Conservation (phyloP, 2,888 invertebrate genomes). For the Cynaeus angustus region DNA sequence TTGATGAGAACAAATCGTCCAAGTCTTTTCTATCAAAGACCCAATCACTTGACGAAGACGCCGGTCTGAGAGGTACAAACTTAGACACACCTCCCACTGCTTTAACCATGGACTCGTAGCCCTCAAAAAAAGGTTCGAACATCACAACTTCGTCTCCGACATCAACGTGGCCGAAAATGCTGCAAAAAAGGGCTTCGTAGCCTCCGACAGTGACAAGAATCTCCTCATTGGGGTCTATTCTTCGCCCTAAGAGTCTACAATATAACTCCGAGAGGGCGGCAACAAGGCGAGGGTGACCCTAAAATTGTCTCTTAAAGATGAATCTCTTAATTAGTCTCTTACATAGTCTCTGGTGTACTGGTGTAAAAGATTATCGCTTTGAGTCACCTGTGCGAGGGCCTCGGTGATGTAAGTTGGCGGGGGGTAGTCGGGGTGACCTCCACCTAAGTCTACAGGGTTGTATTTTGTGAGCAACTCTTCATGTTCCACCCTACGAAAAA, state of each 20-base stretch:
- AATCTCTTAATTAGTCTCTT: slow-evolving; percentile 67
- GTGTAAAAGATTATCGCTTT: slow-evolving; percentile 82
- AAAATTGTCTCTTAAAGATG: slow-evolving; percentile 44
- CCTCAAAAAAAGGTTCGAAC: slow-evolving; percentile 98
- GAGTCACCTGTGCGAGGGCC: slow-evolving; percentile 81
- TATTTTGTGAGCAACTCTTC: too few species aligned
- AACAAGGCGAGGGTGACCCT: slow-evolving; percentile 95
- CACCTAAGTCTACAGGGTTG: slow-evolving; percentile 94
- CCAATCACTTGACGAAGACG: too few species aligned
- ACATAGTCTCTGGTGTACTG: slow-evolving; percentile 97
- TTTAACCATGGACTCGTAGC: slow-evolving; percentile 95
- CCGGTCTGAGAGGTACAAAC: slow-evolving; percentile 85
- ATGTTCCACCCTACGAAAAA: too few species aligned
- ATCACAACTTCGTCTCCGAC: slow-evolving; percentile 94
- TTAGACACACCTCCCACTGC: slow-evolving; percentile 90
- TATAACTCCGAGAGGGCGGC: slow-evolving; percentile 89
- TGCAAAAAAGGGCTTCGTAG: slow-evolving; percentile 92
- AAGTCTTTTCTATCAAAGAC: slow-evolving; percentile 88
- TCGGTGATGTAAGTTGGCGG: slow-evolving; percentile 88
- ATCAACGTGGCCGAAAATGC: slow-evolving; percentile 89
- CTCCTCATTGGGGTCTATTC: slow-evolving; percentile 90
- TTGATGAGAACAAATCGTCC: slow-evolving; percentile 84
- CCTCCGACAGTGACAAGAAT: slow-evolving; percentile 94
- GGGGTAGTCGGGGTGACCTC: slow-evolving; percentile 96
- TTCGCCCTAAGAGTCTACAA: slow-evolving; percentile 81